A percentile compares a stretch with the other conserved stretches of the same genome.
Conservation (phyloP, 2,113 vertebrate genomes). For the Tupaia tana region DNA sequence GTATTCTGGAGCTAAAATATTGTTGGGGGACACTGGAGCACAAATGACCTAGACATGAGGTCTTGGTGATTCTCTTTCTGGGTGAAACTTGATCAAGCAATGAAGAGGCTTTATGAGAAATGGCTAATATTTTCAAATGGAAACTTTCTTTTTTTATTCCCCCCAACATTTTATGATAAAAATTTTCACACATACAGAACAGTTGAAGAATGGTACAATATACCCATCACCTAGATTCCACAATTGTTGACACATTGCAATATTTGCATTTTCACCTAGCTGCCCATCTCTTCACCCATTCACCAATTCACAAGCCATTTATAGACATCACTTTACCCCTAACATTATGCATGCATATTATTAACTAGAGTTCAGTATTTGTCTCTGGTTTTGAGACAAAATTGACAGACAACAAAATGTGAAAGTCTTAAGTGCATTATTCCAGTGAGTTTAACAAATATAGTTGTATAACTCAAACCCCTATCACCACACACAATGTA, state of each 20-base stretch:
- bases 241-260: not conserved
- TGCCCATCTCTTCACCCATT: not conserved
- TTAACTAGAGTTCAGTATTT: not conserved
- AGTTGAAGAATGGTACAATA: not conserved
- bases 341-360: not conserved
- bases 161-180: not conserved
- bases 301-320: not conserved
- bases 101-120: not conserved
- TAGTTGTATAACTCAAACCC: not conserved
- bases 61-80: not conserved
- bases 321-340: not conserved
- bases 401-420: not conserved
- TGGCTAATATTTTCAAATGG: slow-evolving; percentile 23
- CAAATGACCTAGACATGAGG: not conserved
- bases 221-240: not conserved
- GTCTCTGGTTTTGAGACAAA: not conserved
- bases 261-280: not conserved
- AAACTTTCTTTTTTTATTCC: not conserved
- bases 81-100: not conserved
- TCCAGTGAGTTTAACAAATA: not conserved
- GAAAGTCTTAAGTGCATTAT: not conserved
- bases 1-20: not conserved
- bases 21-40: too few species aligned
- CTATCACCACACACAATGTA: not conserved
- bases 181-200: not conserved